Conservation (phyloP, 2,888 invertebrate genomes). For the Leptopilina myrica region DNA sequence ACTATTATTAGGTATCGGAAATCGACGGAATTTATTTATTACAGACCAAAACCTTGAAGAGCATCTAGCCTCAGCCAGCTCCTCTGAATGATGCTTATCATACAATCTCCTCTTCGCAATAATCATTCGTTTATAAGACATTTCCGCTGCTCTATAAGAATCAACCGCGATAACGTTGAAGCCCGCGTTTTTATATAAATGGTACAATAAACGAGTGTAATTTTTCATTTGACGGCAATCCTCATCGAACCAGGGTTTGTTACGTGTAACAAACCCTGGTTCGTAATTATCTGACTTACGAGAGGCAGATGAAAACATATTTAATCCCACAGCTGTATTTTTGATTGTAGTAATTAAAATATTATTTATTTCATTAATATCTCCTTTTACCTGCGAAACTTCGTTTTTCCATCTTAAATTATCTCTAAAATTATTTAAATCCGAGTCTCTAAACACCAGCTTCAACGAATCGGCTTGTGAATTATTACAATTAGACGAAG, state of each 20-base stretch:
- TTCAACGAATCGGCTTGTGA: no score
- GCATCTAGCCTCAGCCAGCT: background rate
- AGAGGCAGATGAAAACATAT: no score
- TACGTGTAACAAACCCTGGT: background rate
- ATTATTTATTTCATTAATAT: no score
- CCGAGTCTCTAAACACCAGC: no score
- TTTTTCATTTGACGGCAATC: background rate
- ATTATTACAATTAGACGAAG: no score
- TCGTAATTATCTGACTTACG: no score
- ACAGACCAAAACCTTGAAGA: background rate
- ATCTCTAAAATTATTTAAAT: no score
- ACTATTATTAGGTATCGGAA: background rate
- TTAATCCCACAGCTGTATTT: no score
- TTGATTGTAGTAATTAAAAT: no score
- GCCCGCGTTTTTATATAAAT: background rate
- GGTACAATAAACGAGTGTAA: background rate
- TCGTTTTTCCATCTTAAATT: no score
- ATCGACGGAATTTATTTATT: background rate
- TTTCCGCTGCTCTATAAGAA: background rate
- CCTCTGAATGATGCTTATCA: background rate
- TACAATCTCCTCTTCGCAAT: background rate
- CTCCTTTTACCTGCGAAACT: no score
- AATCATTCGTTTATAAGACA: background rate
- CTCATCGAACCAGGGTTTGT: no score
- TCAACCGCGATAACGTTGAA: background rate